Base-by-base conservation (phyloP, 2,888 invertebrate genomes). In the Crossocerus cetratus region DNA sequence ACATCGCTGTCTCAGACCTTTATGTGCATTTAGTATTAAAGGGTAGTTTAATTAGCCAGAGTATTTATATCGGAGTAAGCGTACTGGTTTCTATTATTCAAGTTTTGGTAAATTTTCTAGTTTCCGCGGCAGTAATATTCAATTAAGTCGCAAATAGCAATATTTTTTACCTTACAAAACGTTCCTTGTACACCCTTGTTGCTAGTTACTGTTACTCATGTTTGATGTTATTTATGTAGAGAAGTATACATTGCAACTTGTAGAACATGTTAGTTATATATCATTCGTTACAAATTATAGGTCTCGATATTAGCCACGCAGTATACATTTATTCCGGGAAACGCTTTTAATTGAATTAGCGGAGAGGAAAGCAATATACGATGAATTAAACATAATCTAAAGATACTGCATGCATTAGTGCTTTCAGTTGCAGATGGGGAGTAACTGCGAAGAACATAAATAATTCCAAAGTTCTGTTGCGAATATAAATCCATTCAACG, bases 311-410 rank as follows among this genome's bases (percentile, higher is more conserved):
- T 43, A 64, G 62, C 60, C 18, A 53, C 32, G 60, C 13, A 44
- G 43, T 70, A 64, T 55, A 58, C 42, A 59, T 69, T 68, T 66
- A 20, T 70, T 74, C 44, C 53, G 22, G 55, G 32, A 63, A 58
- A 62, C 67, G n/a, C n/a, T n/a, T n/a, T 61, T 54, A 70, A 32
- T 32, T 32, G 32, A 62, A 64, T 67, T 70, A 69, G 65, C 49
- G 42, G 58, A 65, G 23, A 56, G 20, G 1, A 68, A 70, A 76
- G 77, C 65, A 77, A 77, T 77, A 73, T 62, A 49, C 13, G 45
- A 68, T 53, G 23, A 65, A 73, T 53, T 43, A 54, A 65, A 55
- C 71, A 63, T 57, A 59, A 55, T 23, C 62, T 42, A 49, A 14
- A 49, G 32, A 49, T 44, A 61, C 65, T 54, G 49, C 42, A 42